These are phyloP conservation scores for Rhogogaster chlorosoma DNA, from an alignment of 2,888 invertebrate species.

Conservation along the genomic window DNA sequence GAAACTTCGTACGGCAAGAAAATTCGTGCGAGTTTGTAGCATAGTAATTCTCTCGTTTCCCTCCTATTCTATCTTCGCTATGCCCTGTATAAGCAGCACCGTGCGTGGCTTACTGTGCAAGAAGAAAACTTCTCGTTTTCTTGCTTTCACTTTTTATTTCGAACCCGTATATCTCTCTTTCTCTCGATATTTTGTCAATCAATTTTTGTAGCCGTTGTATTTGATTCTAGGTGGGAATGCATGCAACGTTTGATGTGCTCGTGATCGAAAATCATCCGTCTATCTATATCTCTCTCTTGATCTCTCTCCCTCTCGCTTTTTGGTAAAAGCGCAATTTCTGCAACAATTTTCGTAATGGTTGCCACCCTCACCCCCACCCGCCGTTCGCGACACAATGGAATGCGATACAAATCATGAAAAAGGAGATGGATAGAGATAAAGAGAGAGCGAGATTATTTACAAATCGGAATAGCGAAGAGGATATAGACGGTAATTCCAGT, in stretches of 20 bases:
- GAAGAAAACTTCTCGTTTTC: background rate
- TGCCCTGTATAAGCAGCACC: background rate
- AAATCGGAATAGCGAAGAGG: background rate
- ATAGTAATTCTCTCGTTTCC: background rate
- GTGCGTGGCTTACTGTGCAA: background rate
- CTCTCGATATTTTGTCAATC: background rate
- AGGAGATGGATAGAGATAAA: background rate
- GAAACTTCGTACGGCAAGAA: background rate
- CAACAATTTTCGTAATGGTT: conserved; percentile 32
- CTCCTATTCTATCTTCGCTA: background rate
- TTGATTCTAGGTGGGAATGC: background rate
- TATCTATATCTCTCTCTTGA: background rate
- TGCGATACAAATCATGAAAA: background rate
- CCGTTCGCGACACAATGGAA: background rate
- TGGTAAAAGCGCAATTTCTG: conserved; percentile 21
- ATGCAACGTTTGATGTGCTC: background rate
- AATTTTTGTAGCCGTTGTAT: background rate
- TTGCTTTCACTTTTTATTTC: background rate
- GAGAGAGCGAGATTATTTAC: background rate
- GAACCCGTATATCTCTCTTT: background rate
- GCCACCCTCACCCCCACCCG: background rate
- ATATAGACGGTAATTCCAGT: background rate
- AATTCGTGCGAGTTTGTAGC: background rate
- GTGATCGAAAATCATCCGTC: background rate
- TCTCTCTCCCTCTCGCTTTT: background rate